Evolutionary conservation across 2,888 invertebrate genomes (phyloP).

Genomic region (Dasypolia templi): DNA sequence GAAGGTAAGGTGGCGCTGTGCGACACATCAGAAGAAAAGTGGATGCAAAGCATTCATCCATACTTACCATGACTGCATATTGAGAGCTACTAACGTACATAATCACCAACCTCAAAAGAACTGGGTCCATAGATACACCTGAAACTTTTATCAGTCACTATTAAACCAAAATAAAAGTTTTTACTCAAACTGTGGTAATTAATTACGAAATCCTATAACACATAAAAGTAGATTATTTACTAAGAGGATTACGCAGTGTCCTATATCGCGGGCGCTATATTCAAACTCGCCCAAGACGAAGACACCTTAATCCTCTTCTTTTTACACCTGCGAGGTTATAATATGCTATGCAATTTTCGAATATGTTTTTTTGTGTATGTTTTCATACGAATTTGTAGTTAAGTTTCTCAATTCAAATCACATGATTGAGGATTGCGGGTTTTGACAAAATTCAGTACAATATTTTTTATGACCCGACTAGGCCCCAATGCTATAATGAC

Average conservation of each 20-base stretch:
- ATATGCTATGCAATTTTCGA: background rate
- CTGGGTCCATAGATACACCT: too few species aligned
- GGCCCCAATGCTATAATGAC: background rate
- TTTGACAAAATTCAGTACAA: background rate
- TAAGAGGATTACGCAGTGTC: background rate
- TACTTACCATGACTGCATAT: too few species aligned
- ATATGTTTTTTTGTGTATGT: background rate
- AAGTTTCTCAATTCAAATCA: background rate
- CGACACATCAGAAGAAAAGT: conserved; percentile 14
- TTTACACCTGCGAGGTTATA: background rate
- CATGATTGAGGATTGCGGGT: background rate
- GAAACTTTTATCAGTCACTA: background rate
- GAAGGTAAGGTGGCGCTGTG: conserved; percentile 28
- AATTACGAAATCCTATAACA: background rate
- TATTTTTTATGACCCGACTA: background rate
- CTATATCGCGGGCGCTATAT: background rate
- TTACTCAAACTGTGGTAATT: background rate
- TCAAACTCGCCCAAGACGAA: background rate
- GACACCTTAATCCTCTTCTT: background rate
- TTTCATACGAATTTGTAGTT: background rate
- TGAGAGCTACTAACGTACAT: too few species aligned
- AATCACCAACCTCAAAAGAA: too few species aligned
- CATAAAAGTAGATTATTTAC: background rate
- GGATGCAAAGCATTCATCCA: conserved; percentile 17
- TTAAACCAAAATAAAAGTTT: background rate